Conservation (phyloP, 2,797 vertebrate species). For the Lutjanus campechanus region DNA sequence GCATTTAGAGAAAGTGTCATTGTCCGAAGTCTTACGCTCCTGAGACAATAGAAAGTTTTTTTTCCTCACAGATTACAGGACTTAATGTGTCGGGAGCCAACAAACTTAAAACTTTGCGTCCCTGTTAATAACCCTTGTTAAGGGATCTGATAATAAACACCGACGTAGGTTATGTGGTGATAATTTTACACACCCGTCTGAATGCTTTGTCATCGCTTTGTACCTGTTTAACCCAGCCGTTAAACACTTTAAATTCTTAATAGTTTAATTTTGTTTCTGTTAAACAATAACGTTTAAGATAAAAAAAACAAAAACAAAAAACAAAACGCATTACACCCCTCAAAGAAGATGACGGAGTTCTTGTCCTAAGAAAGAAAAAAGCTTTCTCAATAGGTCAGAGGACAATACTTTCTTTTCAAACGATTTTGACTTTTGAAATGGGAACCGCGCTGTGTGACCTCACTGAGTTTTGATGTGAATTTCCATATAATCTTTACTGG, state of each 20-base stretch:
- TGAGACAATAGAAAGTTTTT: constrained; percentile 40
- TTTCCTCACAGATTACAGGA: constrained; percentile 18
- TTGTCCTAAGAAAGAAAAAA: constrained; percentile 43
- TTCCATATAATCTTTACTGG: background rate
- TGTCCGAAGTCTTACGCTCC: constrained; percentile 42
- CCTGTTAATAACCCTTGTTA: constrained; percentile 37
- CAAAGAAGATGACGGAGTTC: constrained; percentile 33
- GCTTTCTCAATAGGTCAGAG: constrained; percentile 56
- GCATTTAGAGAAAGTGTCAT: constrained; percentile 38
- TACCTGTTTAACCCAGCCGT: background rate
- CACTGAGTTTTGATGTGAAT: constrained; percentile 10
- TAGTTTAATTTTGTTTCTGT: background rate
- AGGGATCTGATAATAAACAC: constrained; percentile 57
- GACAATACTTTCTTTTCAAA: constrained; percentile 75
- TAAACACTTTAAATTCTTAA: background rate
- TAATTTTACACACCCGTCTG: constrained; percentile 61
- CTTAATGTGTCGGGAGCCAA: constrained; percentile 45
- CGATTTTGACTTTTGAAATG: constrained; percentile 71
- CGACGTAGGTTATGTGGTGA: constrained; percentile 57
- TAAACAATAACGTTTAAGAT: constrained; percentile 16
- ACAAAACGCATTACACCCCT: background rate
- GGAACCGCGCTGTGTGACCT: constrained; percentile 55
- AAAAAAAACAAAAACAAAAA: too few relatives aligned
- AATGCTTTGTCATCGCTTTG: constrained; percentile 40
- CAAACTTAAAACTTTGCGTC: constrained; percentile 11